A percentile compares a stretch with the other conserved stretches of the same genome.
These are phyloP conservation scores for Tetanocera ferruginea DNA, from an alignment of 2,888 invertebrate genomes.

Conservation along the genomic window DNA sequence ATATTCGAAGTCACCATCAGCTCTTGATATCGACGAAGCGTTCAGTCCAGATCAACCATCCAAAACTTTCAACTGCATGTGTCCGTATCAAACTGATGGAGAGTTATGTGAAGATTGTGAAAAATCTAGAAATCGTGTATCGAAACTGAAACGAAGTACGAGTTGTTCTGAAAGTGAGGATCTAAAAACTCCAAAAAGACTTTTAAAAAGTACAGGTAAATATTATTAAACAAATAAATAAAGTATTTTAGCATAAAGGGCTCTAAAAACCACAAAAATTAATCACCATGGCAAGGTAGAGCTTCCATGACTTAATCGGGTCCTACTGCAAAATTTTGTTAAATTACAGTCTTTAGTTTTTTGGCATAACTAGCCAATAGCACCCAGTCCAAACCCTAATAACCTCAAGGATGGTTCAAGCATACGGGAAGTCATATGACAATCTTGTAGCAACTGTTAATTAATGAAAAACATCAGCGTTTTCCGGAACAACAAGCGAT, in stretches of 20 bases:
- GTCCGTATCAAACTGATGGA: constrained; percentile 7
- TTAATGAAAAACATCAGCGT: too few species aligned
- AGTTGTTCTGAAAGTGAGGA: constrained; percentile 42
- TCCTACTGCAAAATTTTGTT: too few species aligned
- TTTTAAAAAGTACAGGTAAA: constrained; percentile 55
- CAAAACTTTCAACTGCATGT: not conserved
- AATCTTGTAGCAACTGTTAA: too few species aligned
- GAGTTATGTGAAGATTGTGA: constrained; percentile 15
- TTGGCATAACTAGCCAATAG: too few species aligned
- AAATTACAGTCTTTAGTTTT: too few species aligned
- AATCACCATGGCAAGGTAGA: too few species aligned
- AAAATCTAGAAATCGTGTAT: not conserved
- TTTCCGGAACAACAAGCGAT: too few species aligned
- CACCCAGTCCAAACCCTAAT: too few species aligned
- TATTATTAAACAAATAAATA: not conserved
- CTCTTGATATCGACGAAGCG: not conserved
- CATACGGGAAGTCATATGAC: too few species aligned
- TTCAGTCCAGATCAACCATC: not conserved
- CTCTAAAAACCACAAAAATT: not conserved
- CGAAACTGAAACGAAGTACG: constrained; percentile 45
- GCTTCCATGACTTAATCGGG: too few species aligned
- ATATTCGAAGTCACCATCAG: not conserved
- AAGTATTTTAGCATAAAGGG: constrained; percentile 27
- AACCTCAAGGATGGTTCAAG: too few species aligned
- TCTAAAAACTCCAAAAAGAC: constrained; percentile 52